These are phyloP conservation scores for Pungitius pungitius DNA, from an alignment of 2,113 vertebrate species.

Conservation along the genomic window DNA sequence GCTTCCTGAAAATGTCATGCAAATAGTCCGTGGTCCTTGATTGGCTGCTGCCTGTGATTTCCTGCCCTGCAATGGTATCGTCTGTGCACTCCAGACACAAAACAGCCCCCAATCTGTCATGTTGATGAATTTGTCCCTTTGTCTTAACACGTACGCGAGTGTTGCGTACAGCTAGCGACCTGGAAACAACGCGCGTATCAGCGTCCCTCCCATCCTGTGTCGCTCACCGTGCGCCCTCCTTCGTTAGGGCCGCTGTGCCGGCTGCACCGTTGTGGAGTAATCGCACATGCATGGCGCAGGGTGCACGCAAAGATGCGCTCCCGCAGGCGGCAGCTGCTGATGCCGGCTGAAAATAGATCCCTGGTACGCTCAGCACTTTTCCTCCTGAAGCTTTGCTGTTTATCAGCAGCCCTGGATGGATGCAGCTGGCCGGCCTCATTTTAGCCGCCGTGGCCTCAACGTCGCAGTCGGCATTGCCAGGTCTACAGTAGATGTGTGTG, in stretches of 20 bases:
- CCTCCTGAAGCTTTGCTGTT: constrained; percentile 85
- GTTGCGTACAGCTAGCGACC: constrained; percentile 87
- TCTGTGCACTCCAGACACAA: constrained; percentile 79
- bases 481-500: neutral
- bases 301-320: constrained; percentile 88
- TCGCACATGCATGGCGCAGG: constrained; percentile 94
- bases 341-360: constrained; percentile 97
- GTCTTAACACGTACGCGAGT: constrained; percentile 88
- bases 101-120: constrained; percentile 89
- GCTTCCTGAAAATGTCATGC: constrained; percentile 36
- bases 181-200: constrained; percentile 37
- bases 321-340: constrained; percentile 95
- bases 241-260: constrained; percentile 89
- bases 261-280: constrained; percentile 87
- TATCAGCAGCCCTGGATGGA: constrained; percentile 86
- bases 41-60: constrained; percentile 86
- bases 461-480: constrained; percentile 72
- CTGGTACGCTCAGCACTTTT: constrained; percentile 92
- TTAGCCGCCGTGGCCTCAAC: constrained; percentile 84
- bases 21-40: constrained; percentile 77
- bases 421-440: constrained; percentile 84
- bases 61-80: constrained; percentile 87
- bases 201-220: constrained; percentile 31
- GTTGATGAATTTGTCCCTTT: constrained; percentile 92
- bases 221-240: constrained; percentile 80